Evolutionary conservation across 2,113 vertebrate genomes (phyloP), one percentile per base, ranked within the genome.

Genomic region (Accipiter virgatus): DNA sequence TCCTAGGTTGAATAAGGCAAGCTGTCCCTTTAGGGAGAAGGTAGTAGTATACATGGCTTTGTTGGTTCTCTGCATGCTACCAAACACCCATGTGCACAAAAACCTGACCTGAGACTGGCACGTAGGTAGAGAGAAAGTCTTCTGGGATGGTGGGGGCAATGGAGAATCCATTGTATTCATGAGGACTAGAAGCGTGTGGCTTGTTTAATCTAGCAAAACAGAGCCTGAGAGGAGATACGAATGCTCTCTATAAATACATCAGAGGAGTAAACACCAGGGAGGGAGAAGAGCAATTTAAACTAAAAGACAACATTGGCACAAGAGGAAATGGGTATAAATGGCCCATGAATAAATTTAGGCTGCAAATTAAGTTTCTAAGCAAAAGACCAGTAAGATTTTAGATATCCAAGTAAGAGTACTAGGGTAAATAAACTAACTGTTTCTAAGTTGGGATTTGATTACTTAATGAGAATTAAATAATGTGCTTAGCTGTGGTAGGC

Each of bases 281-380:
- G 43, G 40, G 40, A 91, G 61, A 87, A 70, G 53, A 80, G 81
- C 62, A 88, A 70, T 97, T 96, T 90, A 58, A 88, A 86, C 58
- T 88, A 31, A 80, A 87, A 90, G 81, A 77, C 93, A 86, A 10
- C 62, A 50, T 7, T 88, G 78, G 32, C 74, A 73, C 52, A 38
- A 82, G 87, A 93, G 40, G 36, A 93, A 94, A 88, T 53, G 52
- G 19, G 36, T 87, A 82, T 79, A 93, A 97, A 91, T 71, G 86
- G 74, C 31, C 66, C 70, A 32, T 85, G 66, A 96, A 93, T 95
- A 94, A 85, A 93, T 85, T 63, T 36, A 77, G 58, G 61, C 84
- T 90, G 62, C 31, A 82, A 93, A 96, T 84, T 47, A 74, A 50
- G 59, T 74, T 92, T 84, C 72, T 70, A 68, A 91, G 70, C 61